Conservation (phyloP, 2,888 invertebrate genomes). For the Mantis religiosa region DNA sequence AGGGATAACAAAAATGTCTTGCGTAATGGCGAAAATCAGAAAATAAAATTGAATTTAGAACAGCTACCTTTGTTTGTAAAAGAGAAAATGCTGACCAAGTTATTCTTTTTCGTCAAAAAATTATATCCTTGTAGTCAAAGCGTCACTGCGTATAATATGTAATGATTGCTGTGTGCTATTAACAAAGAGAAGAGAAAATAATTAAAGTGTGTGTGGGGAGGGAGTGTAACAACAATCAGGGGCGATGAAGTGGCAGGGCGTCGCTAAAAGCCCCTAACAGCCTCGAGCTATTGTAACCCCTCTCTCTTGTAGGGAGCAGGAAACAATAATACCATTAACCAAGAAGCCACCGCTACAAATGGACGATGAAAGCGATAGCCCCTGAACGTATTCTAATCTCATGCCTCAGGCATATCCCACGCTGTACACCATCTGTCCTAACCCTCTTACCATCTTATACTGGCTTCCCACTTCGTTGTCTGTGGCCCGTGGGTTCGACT, state of each 20-base stretch:
- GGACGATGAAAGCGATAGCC: background rate
- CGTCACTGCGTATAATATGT: too few species aligned
- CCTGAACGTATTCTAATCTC: background rate
- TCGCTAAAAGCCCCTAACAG: slow-evolving; percentile 17
- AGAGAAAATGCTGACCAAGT: too few species aligned
- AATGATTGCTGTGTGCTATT: background rate
- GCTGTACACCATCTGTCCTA: background rate
- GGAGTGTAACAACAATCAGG: background rate
- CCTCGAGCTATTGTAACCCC: slow-evolving; percentile 17
- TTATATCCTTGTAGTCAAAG: too few species aligned
- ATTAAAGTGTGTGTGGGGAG: background rate
- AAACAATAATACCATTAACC: background rate
- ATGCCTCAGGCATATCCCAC: background rate
- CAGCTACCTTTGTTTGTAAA: too few species aligned
- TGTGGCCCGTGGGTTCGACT: too few species aligned
- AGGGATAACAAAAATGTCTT: too few species aligned
- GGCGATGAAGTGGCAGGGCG: background rate
- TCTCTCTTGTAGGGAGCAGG: background rate
- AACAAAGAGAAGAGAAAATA: background rate
- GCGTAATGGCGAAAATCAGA: too few species aligned
- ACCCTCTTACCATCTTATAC: background rate
- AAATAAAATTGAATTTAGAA: too few species aligned
- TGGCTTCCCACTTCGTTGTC: too few species aligned
- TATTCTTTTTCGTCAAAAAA: too few species aligned
- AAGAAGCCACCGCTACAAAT: background rate